These are phyloP conservation scores for Meta bourneti DNA, from an alignment of 2,888 invertebrate species.

Conservation along the genomic window DNA sequence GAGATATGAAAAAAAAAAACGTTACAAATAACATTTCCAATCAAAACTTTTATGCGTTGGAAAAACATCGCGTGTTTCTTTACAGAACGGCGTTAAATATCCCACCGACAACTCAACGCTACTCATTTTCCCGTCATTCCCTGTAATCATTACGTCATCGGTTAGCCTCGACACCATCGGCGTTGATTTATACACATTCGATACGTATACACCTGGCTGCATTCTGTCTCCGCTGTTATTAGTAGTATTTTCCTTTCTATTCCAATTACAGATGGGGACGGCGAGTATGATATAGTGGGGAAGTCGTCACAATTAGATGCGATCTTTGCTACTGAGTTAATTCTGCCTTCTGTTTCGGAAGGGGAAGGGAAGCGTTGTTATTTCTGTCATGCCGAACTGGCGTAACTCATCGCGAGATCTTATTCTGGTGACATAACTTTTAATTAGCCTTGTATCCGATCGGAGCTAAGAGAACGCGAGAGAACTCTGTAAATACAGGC, in stretches of 20 bases:
- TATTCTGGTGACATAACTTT: neutral
- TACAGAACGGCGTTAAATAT: conserved; percentile 47
- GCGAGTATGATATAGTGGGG: conserved; percentile 26
- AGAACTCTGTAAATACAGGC: too few species aligned
- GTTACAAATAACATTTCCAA: conserved; percentile 47
- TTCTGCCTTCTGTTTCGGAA: neutral
- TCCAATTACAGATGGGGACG: conserved; percentile 38
- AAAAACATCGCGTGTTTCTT: conserved; percentile 59
- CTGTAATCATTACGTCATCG: conserved; percentile 73
- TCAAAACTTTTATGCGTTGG: conserved; percentile 28
- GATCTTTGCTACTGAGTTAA: neutral
- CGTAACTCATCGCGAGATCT: neutral
- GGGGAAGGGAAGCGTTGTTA: conserved; percentile 1
- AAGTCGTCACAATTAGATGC: conserved; percentile 28
- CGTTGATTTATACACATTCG: conserved; percentile 73
- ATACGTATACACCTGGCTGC: conserved; percentile 40
- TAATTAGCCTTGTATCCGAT: neutral
- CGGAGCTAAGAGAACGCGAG: neutral
- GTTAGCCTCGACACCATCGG: conserved; percentile 65
- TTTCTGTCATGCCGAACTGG: conserved; percentile 5
- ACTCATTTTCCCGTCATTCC: conserved; percentile 57
- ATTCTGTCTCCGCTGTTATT: conserved; percentile 39
- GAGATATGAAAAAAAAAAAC: neutral
- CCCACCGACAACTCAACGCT: conserved; percentile 62
- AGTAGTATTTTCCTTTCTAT: conserved; percentile 37